Evolutionary conservation across 2,797 vertebrate species (phyloP).

Genomic region (Crypturellus tataupa): DNA sequence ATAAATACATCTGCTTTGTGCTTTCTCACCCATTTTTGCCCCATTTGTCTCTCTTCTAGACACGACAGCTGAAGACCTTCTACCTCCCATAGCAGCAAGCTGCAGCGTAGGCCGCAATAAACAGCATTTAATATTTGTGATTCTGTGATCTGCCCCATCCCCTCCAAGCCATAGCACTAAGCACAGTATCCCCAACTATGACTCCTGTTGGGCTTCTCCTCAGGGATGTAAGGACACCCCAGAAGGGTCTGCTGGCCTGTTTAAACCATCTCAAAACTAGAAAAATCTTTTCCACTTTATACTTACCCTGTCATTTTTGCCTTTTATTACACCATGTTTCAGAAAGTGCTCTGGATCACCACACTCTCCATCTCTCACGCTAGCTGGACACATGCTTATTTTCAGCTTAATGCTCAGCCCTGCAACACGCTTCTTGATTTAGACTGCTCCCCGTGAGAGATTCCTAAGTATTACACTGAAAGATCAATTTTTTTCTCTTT

Average conservation of each 20-base stretch:
- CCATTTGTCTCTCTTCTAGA: not conserved
- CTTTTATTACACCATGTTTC: not conserved
- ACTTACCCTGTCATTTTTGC: not conserved
- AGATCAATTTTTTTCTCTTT: not conserved
- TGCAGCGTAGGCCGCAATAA: not conserved
- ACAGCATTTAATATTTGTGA: not conserved
- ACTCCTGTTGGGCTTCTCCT: rapidly evolving
- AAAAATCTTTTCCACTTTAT: not conserved
- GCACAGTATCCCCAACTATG: rapidly evolving
- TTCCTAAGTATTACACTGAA: not conserved
- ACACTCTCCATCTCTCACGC: not conserved
- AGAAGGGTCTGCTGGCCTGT: not conserved
- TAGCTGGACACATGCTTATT: not conserved
- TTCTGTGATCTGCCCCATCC: not conserved
- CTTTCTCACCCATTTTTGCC: not conserved
- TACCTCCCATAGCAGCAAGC: not conserved
- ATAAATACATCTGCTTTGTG: constrained; percentile 39
- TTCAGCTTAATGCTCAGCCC: constrained; percentile 34
- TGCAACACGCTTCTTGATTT: constrained; percentile 47
- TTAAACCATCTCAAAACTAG: not conserved
- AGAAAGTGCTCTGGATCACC: not conserved
- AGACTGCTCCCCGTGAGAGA: not conserved
- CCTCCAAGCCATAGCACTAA: not conserved
- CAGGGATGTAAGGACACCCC: not conserved
- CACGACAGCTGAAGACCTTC: rapidly evolving